These are phyloP conservation scores for Dendrophyllia cribrosa DNA, from an alignment of 64 coral and sea anemone genomes.

Conservation along the genomic window DNA sequence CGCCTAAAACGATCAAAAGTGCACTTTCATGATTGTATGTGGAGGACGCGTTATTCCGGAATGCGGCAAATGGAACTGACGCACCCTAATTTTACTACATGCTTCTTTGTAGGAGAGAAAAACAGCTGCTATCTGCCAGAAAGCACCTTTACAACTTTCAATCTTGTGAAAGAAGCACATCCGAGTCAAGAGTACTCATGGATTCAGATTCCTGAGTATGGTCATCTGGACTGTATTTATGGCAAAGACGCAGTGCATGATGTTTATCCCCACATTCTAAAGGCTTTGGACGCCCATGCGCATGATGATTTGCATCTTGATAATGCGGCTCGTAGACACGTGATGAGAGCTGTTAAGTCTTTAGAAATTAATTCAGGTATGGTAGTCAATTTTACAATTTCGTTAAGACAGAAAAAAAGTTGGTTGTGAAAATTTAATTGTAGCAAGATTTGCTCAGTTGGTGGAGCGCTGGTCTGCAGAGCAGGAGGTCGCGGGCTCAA, in stretches of 20 bases:
- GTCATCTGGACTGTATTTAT: constrained; percentile 65
- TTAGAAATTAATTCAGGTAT: constrained; percentile 1
- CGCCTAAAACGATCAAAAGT: too few species aligned
- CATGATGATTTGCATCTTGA: constrained; percentile 15
- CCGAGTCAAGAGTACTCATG: constrained; percentile 42
- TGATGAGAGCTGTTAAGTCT: background rate
- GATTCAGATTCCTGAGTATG: constrained; percentile 60
- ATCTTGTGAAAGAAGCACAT: constrained; percentile 58
- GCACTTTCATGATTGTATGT: too few species aligned
- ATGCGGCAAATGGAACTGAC: too few species aligned
- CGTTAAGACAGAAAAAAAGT: too few species aligned
- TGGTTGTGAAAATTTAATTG: too few species aligned
- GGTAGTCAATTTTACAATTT: background rate
- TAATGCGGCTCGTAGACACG: background rate
- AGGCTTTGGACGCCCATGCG: constrained; percentile 35
- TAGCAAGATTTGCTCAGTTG: too few species aligned
- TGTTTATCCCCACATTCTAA: constrained; percentile 57
- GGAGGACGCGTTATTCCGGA: too few species aligned
- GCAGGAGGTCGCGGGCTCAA: too few species aligned
- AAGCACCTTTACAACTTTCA: constrained; percentile 2
- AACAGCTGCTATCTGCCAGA: constrained; percentile 56
- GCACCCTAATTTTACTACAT: too few species aligned
- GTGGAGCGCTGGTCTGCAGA: too few species aligned
- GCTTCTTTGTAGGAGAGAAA: constrained; percentile 40
- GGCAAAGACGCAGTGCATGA: constrained; percentile 60